A percentile compares a stretch with the other conserved stretches of the same genome.
Conservation (phyloP, 2,113 vertebrate species). For the Nycticryphes semicollaris region DNA sequence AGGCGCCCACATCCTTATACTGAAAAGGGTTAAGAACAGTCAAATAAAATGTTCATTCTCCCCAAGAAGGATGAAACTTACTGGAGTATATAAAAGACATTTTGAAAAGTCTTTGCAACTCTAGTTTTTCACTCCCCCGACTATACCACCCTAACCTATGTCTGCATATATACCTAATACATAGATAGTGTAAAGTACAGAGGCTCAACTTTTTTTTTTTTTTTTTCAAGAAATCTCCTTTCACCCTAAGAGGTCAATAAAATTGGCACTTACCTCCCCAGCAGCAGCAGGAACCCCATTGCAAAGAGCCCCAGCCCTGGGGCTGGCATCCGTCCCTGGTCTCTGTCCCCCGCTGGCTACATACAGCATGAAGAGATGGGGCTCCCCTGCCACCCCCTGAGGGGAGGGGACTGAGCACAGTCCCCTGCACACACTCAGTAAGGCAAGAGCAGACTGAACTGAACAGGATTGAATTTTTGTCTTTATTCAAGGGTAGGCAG, state of each 20-base stretch:
- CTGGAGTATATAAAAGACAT: neutral
- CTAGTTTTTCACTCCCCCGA: neutral
- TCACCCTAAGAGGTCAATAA: neutral
- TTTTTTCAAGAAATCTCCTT: neutral
- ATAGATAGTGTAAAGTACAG: neutral
- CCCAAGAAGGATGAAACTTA: neutral
- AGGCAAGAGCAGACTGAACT: accelerated
- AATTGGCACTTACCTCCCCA: too few relatives aligned
- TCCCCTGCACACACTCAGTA: accelerated
- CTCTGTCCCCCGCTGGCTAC: neutral
- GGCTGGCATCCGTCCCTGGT: neutral
- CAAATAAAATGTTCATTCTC: neutral
- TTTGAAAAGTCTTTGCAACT: neutral
- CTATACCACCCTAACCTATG: neutral
- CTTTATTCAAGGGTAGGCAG: neutral
- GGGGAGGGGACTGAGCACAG: accelerated
- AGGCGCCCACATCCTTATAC: neutral
- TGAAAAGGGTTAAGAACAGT: neutral
- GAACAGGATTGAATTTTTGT: neutral
- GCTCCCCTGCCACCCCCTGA: accelerated
- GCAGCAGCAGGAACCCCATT: accelerated
- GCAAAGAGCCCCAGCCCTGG: accelerated
- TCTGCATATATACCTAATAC: neutral
- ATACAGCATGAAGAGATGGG: neutral
- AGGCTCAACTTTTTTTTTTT: neutral